Evolutionary conservation across 2,113 vertebrate genomes (phyloP), one percentile per base, ranked within the genome.

Genomic region (Meriones unguiculatus): DNA sequence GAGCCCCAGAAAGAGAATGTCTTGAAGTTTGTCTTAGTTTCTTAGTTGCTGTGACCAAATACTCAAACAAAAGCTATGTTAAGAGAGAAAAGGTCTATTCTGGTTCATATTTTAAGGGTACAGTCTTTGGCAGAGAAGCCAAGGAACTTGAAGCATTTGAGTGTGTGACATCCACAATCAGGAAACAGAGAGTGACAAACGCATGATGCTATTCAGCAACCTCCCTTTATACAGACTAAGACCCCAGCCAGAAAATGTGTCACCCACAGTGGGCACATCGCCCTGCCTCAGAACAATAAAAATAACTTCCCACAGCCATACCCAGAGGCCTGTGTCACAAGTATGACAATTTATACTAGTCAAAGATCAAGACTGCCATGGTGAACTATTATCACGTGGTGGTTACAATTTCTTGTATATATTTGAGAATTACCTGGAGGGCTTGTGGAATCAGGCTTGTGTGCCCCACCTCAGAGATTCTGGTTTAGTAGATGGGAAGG

Each of bases 161-260:
- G 64, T n/a, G 38, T 7, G n/a, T 84, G 24, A 64, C 81, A 64
- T 41, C 59, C n/a, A 41, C 80, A 62, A 64, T 84, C 57, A 38
- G 57, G 80, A 84, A 84, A n/a, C 80, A 38, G 25, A 64, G 81
- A 84, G n/a, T 28, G 15, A 28, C 14, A 24, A 8, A 64, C 64
- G 7, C 81, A 14, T 1, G 7, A 1, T n/a, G 32, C 57, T 62
- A 3, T n/a, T 17, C 22, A 38, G 13, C n/a, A 4, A 9, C 7
- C 57, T 41, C 59, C 38, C n/a, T 62, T 28, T 84, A 84, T n/a
- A 64, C 7, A 38, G 38, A 9, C 59, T 38, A 38, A 6, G 22
- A 82, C 20, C 80, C 57, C 57, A 24, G 5, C 6, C 57, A 82
- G 57, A 12, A 62, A 59, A 59, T 13, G 18, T n/a, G 54, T 18